phyloP scores from a whole-genome alignment of 2,113 vertebrate genomes.

The Potamarius usumacintae region DNA sequence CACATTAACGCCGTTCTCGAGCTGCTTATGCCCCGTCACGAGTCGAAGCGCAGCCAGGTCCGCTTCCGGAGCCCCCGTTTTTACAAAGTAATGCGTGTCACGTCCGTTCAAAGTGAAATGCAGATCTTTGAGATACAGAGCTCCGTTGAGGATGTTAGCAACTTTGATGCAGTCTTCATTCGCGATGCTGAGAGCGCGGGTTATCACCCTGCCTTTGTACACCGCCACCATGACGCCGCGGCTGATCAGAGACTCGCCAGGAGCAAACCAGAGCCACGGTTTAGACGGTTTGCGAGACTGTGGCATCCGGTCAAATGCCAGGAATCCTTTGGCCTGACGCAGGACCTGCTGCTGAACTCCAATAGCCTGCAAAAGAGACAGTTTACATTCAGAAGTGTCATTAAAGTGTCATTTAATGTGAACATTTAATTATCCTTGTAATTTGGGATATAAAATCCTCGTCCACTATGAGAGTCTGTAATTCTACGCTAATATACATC shows the following conservation, averaged over 20 bases:
- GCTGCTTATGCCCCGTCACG: conserved; percentile 88
- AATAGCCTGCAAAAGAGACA: conserved; percentile 81
- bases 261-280: conserved; percentile 96
- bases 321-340: conserved; percentile 88
- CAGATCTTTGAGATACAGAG: conserved; percentile 94
- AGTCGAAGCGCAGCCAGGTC: conserved; percentile 91
- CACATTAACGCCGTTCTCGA: conserved; percentile 96
- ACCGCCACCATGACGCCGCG: conserved; percentile 95
- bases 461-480: neutral
- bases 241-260: conserved; percentile 89
- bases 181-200: conserved; percentile 91
- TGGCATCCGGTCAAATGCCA: conserved; percentile 90
- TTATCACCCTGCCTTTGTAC: conserved; percentile 91
- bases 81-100: conserved; percentile 97
- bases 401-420: neutral
- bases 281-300: conserved; percentile 79
- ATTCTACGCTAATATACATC: neutral
- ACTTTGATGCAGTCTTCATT: conserved; percentile 98
- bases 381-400: conserved; percentile 29
- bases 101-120: conserved; percentile 92
- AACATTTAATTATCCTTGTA: neutral
- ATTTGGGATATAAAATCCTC: neutral
- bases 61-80: conserved; percentile 87
- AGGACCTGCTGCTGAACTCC: conserved; percentile 96
- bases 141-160: conserved; percentile 92